These are phyloP conservation scores for Macrophya alboannulata DNA, from an alignment of 2,888 invertebrate genomes.

Conservation along the genomic window DNA sequence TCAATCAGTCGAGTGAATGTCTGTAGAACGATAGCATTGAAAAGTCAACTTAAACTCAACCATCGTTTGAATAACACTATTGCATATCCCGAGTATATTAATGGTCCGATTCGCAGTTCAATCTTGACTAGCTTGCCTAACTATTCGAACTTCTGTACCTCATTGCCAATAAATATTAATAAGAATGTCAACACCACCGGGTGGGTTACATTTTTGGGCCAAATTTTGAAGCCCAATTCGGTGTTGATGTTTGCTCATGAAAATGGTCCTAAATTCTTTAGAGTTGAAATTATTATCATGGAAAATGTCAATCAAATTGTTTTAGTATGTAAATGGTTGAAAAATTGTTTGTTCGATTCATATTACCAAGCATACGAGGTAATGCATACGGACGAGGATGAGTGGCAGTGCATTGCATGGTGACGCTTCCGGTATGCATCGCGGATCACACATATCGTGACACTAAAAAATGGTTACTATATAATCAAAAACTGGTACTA, in stretches of 20 bases:
- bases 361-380: slow-evolving; percentile 14
- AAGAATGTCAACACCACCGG: slow-evolving; percentile 26
- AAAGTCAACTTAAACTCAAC: slow-evolving; percentile 58
- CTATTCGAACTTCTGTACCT: slow-evolving; percentile 43
- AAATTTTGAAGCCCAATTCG: slow-evolving; percentile 54
- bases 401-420: not conserved
- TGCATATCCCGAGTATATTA: not conserved
- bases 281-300: slow-evolving; percentile 29
- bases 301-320: not conserved
- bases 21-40: slow-evolving; percentile 57
- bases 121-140: slow-evolving; percentile 6
- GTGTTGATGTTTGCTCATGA: slow-evolving; percentile 53
- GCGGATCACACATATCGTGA: slow-evolving; percentile 14
- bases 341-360: slow-evolving; percentile 4
- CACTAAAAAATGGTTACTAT: not conserved
- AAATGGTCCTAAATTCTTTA: slow-evolving; percentile 47
- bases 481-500: slow-evolving; percentile 6
- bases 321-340: slow-evolving; percentile 47
- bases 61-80: slow-evolving; percentile 51
- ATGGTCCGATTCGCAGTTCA: not conserved
- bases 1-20: slow-evolving; percentile 50
- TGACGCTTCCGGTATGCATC: slow-evolving; percentile 14
- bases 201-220: slow-evolving; percentile 57
- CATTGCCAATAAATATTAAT: slow-evolving; percentile 22
- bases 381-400: not conserved